A percentile compares a stretch with the other conserved stretches of the same genome.
Evolutionary conservation across 2,888 invertebrate genomes (phyloP).

Genomic region (Chloromyia formosa): DNA sequence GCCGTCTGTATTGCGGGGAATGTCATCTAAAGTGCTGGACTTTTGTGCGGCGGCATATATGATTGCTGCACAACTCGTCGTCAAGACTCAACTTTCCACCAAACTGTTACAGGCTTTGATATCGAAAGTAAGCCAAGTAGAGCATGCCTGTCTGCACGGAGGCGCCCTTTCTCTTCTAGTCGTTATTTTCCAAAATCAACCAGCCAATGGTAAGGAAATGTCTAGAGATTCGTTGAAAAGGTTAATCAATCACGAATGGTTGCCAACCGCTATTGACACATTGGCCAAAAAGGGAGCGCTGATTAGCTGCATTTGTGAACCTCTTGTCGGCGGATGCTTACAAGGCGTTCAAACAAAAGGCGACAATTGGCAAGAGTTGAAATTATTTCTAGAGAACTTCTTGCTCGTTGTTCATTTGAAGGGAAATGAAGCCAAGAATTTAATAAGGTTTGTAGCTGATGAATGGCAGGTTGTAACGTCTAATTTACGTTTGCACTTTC

Average conservation of each 20-base stretch:
- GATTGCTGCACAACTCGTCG: conserved; percentile 74
- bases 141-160: conserved; percentile 66
- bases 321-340: conserved; percentile 68
- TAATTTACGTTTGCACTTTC: not conserved
- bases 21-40: conserved; percentile 74
- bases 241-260: conserved; percentile 65
- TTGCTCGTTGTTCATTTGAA: conserved; percentile 71
- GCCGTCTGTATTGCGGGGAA: conserved; percentile 75
- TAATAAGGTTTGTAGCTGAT: conserved; percentile 68
- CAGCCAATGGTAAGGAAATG: conserved; percentile 64
- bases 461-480: conserved; percentile 22
- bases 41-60: conserved; percentile 79
- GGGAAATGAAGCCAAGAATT: conserved; percentile 65
- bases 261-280: conserved; percentile 65
- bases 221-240: conserved; percentile 67
- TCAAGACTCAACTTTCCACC: conserved; percentile 69
- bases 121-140: conserved; percentile 67
- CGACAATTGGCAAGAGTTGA: conserved; percentile 65
- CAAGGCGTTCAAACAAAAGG: conserved; percentile 65
- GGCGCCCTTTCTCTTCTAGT: conserved; percentile 74
- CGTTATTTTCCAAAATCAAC: conserved; percentile 76
- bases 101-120: conserved; percentile 70
- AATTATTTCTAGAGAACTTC: conserved; percentile 68
- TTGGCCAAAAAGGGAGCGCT: conserved; percentile 68
- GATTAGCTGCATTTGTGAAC: conserved; percentile 68